These are phyloP conservation scores for Haliaeetus leucogaster DNA, from an alignment of 2,113 vertebrate species.

Conservation along the genomic window DNA sequence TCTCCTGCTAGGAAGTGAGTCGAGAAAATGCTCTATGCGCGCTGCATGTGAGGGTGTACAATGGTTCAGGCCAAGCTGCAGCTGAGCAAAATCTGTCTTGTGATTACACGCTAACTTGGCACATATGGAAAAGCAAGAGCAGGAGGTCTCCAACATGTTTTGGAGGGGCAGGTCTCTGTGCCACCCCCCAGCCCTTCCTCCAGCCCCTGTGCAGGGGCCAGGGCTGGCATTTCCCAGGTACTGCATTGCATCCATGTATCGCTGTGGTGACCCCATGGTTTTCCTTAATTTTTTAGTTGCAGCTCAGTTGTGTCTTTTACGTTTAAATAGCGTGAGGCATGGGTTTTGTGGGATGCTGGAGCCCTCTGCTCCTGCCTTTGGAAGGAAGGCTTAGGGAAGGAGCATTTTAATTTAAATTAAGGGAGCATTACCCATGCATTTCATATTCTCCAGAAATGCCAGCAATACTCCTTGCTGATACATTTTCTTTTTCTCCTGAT, in stretches of 20 bases:
- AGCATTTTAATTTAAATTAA: background rate
- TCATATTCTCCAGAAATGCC: background rate
- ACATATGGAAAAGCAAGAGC: background rate
- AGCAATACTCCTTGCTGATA: background rate
- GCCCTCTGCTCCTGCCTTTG: background rate
- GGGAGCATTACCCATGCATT: background rate
- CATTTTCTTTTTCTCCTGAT: background rate
- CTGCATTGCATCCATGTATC: background rate
- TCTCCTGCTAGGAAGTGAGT: background rate
- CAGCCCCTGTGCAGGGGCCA: background rate
- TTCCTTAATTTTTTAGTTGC: background rate
- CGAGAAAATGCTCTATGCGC: background rate
- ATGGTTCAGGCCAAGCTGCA: background rate
- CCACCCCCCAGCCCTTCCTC: background rate
- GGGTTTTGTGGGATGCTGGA: background rate
- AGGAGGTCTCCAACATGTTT: background rate
- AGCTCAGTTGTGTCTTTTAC: background rate
- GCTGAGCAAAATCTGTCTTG: background rate
- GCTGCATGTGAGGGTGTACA: background rate
- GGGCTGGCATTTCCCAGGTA: background rate
- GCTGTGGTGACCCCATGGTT: background rate
- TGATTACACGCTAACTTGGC: fast-evolving
- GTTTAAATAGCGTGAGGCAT: background rate
- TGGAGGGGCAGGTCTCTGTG: fast-evolving
- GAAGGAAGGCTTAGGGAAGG: background rate